These are phyloP conservation scores for Sebastes iracundus DNA, from an alignment of 2,797 vertebrate species.

Conservation along the genomic window DNA sequence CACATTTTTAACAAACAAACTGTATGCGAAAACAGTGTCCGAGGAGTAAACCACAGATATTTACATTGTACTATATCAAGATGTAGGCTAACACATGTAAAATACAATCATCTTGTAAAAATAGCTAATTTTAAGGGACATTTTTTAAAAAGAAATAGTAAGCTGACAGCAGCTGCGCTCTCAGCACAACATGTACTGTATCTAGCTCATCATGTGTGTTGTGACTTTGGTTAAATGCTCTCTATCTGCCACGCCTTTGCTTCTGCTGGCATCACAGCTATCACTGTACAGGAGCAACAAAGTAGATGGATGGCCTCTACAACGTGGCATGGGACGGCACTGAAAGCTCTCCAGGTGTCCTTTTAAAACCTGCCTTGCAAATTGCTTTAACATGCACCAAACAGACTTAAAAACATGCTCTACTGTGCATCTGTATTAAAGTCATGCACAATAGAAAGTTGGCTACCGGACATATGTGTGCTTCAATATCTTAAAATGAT, in stretches of 20 bases:
- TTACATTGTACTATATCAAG: background rate
- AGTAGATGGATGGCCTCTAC: constrained; percentile 30
- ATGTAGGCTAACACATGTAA: background rate
- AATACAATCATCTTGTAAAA: background rate
- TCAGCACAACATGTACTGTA: background rate
- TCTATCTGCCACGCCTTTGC: constrained; percentile 53
- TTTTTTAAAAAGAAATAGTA: accelerated
- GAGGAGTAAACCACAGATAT: background rate
- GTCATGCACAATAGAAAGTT: background rate
- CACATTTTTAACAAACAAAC: background rate
- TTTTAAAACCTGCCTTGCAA: constrained; percentile 1
- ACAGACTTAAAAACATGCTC: background rate
- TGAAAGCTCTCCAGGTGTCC: constrained; percentile 18
- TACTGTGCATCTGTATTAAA: background rate
- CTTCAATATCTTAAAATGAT: background rate
- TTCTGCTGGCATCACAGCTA: constrained; percentile 37
- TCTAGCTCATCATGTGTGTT: background rate
- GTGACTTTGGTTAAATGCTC: background rate
- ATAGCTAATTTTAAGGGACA: background rate
- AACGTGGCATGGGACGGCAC: background rate
- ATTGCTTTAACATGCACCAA: constrained; percentile 1
- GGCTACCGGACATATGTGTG: background rate
- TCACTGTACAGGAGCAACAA: background rate
- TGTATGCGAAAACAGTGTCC: background rate
- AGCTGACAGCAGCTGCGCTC: background rate